phyloP scores from a whole-genome alignment of 2,888 invertebrate species.

The Latheticus oryzae region DNA sequence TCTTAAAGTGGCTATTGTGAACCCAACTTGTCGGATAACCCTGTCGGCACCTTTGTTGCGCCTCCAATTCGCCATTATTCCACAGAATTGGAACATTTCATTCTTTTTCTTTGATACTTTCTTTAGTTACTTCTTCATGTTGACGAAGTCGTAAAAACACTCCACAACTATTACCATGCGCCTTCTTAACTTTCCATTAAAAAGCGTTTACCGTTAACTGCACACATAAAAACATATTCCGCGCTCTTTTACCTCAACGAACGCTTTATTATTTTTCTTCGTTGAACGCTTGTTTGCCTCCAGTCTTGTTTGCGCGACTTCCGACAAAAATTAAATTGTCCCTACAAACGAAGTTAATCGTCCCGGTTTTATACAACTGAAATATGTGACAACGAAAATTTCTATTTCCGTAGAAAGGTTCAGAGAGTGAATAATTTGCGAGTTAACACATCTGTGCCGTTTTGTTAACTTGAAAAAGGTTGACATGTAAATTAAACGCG shows the following conservation, averaged over 20 bases:
- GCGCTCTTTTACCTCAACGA: slow-evolving; percentile 16
- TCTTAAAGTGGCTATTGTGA: slow-evolving; percentile 48
- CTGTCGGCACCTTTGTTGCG: slow-evolving; percentile 31
- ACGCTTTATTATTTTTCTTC: slow-evolving; percentile 25
- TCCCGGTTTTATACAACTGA: slow-evolving; percentile 6
- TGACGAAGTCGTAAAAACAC: slow-evolving; percentile 37
- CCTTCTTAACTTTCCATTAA: slow-evolving; percentile 36
- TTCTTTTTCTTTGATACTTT: slow-evolving; percentile 3
- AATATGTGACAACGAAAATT: slow-evolving; percentile 8
- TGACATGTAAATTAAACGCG: no score
- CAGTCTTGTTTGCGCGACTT: slow-evolving; percentile 2
- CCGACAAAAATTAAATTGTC: slow-evolving; percentile 26
- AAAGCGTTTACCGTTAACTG: slow-evolving; percentile 36
- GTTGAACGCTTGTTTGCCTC: slow-evolving; percentile 1
- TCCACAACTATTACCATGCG: slow-evolving; percentile 26
- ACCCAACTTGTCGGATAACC: slow-evolving; percentile 43
- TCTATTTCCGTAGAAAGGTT: not conserved
- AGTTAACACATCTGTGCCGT: no score
- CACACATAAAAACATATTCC: slow-evolving; percentile 37
- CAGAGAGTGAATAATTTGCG: slow-evolving; percentile 3
- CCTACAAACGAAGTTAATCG: slow-evolving; percentile 16
- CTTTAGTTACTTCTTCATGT: slow-evolving; percentile 33
- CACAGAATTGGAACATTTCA: slow-evolving; percentile 21
- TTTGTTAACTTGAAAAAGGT: no score
- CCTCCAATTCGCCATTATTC: slow-evolving; percentile 25